Base-by-base conservation (phyloP, 2,888 invertebrate species). In the Nomada ferruginata region DNA sequence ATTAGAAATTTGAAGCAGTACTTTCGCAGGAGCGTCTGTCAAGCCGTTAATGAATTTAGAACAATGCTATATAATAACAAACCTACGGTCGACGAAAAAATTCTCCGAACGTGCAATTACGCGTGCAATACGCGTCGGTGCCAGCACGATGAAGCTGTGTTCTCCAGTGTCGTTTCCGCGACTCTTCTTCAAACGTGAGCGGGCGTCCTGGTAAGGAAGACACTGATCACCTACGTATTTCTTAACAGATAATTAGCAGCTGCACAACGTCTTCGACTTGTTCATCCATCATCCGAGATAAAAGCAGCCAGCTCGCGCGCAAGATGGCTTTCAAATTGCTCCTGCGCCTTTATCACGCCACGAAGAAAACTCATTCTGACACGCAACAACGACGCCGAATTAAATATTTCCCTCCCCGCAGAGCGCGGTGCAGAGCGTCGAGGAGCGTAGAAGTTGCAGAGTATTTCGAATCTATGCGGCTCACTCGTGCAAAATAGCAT, bases 401-500 rank as follows among this genome's bases (percentile, higher is more conserved):
- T 59, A 47, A 68, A 66, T 60, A 60, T 66, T 52, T 57, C 20
- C 20, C 26, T 26, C 26, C 52, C 13, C 23, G 7, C 20, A 23
- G 23, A 23, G 23, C 1, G 23, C 2, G 53, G 18, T 10, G 9
- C n/a, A 2, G 13, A 26, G 42, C 60, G 13, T 52, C 18, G 44
- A 77, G 44, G 65, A 60, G 18, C 50, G 23, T 15, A 66, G 29
- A 36, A 29, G 7, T 60, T 59, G 9, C 20, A 50, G 20, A 64
- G 20, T n/a, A 60, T 71, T 57, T 44, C 13, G 50, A 63, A 63
- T 78, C 68, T 66, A 65, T 23, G 66, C 60, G 64, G 63, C 74
- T 76, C 69, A 65, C 55, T 60, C 59, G 64, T 74, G 69, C 64
- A 75, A 73, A 65, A 66, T 74, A 50, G 59, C 70, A 69, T 79